Evolutionary conservation across 1,140 invertebrate genomes (phyloP).

Genomic region (Lepidotrigona ventralis): DNA sequence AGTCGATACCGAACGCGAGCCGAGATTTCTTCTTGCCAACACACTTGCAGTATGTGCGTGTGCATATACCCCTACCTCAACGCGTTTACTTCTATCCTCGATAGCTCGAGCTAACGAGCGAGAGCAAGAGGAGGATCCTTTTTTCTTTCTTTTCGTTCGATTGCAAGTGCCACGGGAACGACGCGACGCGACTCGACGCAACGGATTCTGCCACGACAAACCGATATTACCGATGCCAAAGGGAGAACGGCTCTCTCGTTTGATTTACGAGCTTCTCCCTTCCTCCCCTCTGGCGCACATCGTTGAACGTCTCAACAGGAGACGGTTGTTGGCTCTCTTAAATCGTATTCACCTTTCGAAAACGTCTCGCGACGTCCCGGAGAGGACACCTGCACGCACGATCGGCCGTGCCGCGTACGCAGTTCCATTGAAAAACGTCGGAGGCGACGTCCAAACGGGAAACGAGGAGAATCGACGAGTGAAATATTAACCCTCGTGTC

Average conservation of each 20-base stretch:
- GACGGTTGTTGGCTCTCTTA: slow-evolving; percentile 26
- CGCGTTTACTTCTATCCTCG: neutral
- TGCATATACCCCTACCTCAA: neutral
- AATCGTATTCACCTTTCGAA: slow-evolving; percentile 61
- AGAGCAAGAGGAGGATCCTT: slow-evolving; percentile 1
- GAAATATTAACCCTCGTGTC: slow-evolving; percentile 47
- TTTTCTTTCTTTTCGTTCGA: slow-evolving; percentile 16
- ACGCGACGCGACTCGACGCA: slow-evolving; percentile 34
- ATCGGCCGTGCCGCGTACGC: slow-evolving; percentile 12
- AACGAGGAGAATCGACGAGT: slow-evolving; percentile 31
- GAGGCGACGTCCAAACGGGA: slow-evolving; percentile 13
- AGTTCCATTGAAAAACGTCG: slow-evolving; percentile 45
- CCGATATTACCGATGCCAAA: slow-evolving; percentile 55
- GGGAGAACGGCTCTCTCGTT: slow-evolving; percentile 39
- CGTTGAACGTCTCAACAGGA: neutral
- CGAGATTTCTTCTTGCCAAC: slow-evolving; percentile 36
- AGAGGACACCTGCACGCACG: slow-evolving; percentile 50
- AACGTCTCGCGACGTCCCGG: slow-evolving; percentile 45
- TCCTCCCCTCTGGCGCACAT: slow-evolving; percentile 10
- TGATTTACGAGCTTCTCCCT: slow-evolving; percentile 52
- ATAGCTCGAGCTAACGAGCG: neutral
- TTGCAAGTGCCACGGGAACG: slow-evolving; percentile 32
- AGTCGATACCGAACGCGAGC: slow-evolving; percentile 2
- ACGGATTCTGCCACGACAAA: slow-evolving; percentile 42
- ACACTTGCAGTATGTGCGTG: neutral